Percentiles rank a stretch among this genome's conserved stretches.
Evolutionary conservation across 2,888 invertebrate species (phyloP).

Genomic region (Megamerina dolium): DNA sequence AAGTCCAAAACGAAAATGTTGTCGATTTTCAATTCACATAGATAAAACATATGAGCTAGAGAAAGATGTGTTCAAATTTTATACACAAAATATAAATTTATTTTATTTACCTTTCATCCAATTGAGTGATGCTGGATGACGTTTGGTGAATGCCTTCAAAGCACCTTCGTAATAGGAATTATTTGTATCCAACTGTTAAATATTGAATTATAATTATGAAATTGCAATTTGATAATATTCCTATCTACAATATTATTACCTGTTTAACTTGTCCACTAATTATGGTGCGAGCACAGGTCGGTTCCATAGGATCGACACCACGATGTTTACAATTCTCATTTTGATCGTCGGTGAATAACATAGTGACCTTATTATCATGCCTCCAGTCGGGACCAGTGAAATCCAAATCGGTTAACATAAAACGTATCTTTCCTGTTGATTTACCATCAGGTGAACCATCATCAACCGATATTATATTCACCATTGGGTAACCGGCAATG

Average conservation of each 20-base stretch:
- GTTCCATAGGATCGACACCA: conserved; percentile 47
- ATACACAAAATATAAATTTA: neutral
- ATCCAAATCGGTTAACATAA: conserved; percentile 45
- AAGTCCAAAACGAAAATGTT: conserved; percentile 72
- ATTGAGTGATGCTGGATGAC: conserved; percentile 42
- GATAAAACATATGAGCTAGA: conserved; percentile 73
- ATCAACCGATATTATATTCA: conserved; percentile 47
- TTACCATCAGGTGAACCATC: conserved; percentile 31
- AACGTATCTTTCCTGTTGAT: conserved; percentile 45
- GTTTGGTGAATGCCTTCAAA: conserved; percentile 30
- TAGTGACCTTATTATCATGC: conserved; percentile 39
- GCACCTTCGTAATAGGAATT: conserved; percentile 28
- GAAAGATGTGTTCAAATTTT: conserved; percentile 19
- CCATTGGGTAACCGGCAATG: conserved; percentile 45
- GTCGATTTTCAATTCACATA: conserved; percentile 68
- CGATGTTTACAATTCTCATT: conserved; percentile 34
- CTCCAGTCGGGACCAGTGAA: conserved; percentile 46
- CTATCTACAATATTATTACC: conserved; percentile 21
- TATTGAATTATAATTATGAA: neutral
- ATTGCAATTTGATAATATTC: neutral
- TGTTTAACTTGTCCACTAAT: conserved; percentile 40
- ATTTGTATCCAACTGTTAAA: conserved; percentile 28
- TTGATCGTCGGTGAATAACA: conserved; percentile 43
- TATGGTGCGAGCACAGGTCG: conserved; percentile 42
- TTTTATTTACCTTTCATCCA: conserved; percentile 35